Percentiles rank a stretch among this genome's conserved stretches.
Conservation (phyloP, 2,797 vertebrate genomes). For the Manis crassicaudata region DNA sequence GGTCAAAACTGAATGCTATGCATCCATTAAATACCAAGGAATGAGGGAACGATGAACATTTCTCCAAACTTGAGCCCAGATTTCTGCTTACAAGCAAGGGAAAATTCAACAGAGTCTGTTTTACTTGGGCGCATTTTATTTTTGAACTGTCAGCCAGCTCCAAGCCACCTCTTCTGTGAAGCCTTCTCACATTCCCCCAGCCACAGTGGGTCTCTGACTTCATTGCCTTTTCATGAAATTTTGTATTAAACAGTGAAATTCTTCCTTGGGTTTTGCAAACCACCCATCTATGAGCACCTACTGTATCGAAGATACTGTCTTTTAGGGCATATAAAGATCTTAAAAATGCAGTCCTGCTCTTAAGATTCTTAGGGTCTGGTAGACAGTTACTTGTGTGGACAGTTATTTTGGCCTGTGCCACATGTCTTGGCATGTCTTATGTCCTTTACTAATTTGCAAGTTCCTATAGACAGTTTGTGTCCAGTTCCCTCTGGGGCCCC, state of each 20-base stretch:
- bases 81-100: constrained; percentile 49
- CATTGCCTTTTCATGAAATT: neutral
- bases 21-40: constrained; percentile 74
- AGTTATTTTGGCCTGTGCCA: neutral
- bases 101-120: neutral
- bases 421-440: neutral
- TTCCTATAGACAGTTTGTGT: neutral
- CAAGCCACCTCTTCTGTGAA: neutral
- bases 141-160: neutral
- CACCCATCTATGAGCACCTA: neutral
- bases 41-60: constrained; percentile 63
- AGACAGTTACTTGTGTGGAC: neutral
- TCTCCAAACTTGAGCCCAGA: constrained; percentile 60
- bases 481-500: neutral
- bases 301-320: neutral
- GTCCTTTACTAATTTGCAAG: neutral
- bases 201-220: neutral
- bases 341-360: neutral
- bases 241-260: neutral
- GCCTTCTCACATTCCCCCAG: neutral
- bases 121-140: neutral
- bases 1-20: constrained; percentile 77
- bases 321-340: neutral
- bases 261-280: neutral
- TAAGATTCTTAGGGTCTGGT: neutral